Evolutionary conservation across 2,113 vertebrate species (phyloP), one percentile per base, ranked within the genome.

Genomic region (Orientallactaga bullata): DNA sequence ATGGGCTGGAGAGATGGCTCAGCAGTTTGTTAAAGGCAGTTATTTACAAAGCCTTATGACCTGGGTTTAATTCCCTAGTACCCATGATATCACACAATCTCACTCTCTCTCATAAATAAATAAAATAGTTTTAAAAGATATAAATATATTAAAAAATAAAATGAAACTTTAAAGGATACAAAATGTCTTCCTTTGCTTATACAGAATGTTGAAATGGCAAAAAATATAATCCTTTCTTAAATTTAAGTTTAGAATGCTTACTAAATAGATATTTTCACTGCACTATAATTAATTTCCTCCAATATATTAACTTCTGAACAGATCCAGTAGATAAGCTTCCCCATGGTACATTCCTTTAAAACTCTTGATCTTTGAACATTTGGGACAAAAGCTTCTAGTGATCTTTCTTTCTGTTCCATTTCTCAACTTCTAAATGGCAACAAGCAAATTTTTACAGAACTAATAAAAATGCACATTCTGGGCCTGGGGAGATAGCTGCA

Each of bases 181-280:
- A 55, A 55, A 55, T 37, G 77, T 72, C 72, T 91, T 47, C 72
- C 21, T 79, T 73, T 35, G 71, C 47, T 92, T 71, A 72, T 6
- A 85, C 37, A 78, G 39, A 91, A 84, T 66, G 66, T 16, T 82
- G 58, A 93, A 89, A 76, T 16, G 39, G 39, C n/a, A 90, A 74
- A 94, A 88, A 93, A 4, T 77, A 24, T 28, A 81, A 80, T 30
- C 71, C 21, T 47, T 87, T 93, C 65, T 79, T 61, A 96, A 89
- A 69, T 1, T 87, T 47, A 92, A 17, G 55, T 55, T 92, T 42
- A 87, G 72, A 92, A 83, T 88, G 91, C 65, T 87, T 93, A 74
- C 85, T 80, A 87, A 85, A 74, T 51, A 85, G 35, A 3, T 84
- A 72, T 86, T 72, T 91, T 86, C 55, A 73, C 51, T 83, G 20